Evolutionary conservation across 2,797 vertebrate genomes (phyloP).

Genomic region (Rhynchotus rufescens): DNA sequence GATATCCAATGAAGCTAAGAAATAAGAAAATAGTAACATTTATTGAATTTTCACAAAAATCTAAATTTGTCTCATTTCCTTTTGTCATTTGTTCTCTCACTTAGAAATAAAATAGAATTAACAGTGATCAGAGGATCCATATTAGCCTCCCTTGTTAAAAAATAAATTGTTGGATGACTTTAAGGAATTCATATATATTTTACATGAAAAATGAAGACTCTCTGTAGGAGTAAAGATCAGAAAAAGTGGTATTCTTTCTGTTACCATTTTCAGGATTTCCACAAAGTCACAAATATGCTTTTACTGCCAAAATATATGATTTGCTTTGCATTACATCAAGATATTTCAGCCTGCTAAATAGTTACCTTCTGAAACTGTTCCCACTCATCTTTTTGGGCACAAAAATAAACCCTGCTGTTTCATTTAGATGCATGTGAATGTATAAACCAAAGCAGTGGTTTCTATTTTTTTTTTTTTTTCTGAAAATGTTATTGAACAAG

Average conservation of each 20-base stretch:
- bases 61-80: constrained; percentile 22
- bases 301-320: neutral
- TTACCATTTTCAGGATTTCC: constrained; percentile 14
- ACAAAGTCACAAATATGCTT: neutral
- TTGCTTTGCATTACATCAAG: neutral
- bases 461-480: neutral
- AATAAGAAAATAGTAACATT: constrained; percentile 17
- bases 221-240: neutral
- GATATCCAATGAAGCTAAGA: constrained; percentile 20
- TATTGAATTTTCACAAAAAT: constrained; percentile 58
- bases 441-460: constrained; percentile 2
- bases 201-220: constrained; percentile 38
- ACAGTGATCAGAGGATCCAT: constrained; percentile 35
- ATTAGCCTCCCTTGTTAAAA: neutral
- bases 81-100: constrained; percentile 15
- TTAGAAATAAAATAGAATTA: constrained; percentile 10
- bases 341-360: constrained; percentile 35
- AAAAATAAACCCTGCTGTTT: constrained; percentile 5
- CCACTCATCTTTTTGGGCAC: neutral
- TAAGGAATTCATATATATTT: constrained; percentile 25
- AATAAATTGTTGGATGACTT: neutral
- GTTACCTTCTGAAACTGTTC: neutral
- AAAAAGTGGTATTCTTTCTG: neutral
- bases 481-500: neutral
- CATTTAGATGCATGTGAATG: neutral